Evolutionary conservation across 1,140 invertebrate genomes (phyloP), one percentile per base, ranked within the genome.

Genomic region (Cylas formicarius): DNA sequence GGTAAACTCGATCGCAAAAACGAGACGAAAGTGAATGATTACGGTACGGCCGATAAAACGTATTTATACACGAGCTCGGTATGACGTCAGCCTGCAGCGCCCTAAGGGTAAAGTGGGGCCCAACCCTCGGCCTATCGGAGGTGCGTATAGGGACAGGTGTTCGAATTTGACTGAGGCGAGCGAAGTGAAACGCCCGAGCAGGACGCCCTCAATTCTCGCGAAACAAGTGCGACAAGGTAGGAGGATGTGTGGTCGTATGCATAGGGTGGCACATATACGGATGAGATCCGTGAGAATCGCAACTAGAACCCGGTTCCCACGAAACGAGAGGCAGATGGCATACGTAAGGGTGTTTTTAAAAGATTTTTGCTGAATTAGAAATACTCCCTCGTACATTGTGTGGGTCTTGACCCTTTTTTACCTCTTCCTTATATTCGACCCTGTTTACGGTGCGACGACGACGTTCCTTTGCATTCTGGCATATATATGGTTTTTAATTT

Each of bases 281-380:
- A 48, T 41, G 45, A 52, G 54, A 53, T 51, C 56, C 63, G 63
- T 66, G 63, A 63, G 63, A 66, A 66, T 59, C 53, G 56, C 53
- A 50, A 57, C 50, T 44, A 45, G 50, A 38, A 53, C 46, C 32
- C 31, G 52, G 62, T 66, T 66, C 63, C 63, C 64, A 66, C 62
- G 48, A 63, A 56, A 47, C 41, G 26, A 52, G 60, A 56, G 52
- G 63, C 61, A 64, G 63, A 63, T 63, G 61, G 62, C 52, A 46
- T 55, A 56, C 60, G 61, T 60, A 57, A 52, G 62, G 58, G 57
- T 61, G 57, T 57, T 57, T 56, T 54, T 44, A 44, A 50, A 51
- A 49, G 53, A 49, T 55, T 55, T 54, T 20, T 21, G 31, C 45
- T 28, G 19, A 23, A 37, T 37, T 23, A 14, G 21, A 23, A 37